These are phyloP conservation scores for Pachycephala philippinensis DNA, from an alignment of 2,113 vertebrate genomes.

Conservation along the genomic window DNA sequence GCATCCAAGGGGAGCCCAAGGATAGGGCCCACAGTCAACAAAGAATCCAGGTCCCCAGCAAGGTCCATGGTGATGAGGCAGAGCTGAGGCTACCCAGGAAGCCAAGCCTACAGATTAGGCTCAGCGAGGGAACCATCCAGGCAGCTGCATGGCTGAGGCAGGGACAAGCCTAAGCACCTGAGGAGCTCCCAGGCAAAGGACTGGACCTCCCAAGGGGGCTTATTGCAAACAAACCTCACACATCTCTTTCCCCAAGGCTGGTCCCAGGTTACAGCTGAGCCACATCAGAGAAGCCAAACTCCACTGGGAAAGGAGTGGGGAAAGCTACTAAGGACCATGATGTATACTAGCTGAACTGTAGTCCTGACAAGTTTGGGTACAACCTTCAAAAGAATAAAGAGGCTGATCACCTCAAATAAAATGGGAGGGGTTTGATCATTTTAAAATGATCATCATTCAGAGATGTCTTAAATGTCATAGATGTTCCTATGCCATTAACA, in stretches of 20 bases:
- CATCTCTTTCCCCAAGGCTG: neutral
- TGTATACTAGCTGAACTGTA: neutral
- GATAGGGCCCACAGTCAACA: neutral
- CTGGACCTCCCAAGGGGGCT: neutral
- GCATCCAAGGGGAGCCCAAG: neutral
- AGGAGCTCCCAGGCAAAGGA: neutral
- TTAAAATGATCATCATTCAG: neutral
- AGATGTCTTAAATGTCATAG: neutral
- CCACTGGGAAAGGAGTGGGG: neutral
- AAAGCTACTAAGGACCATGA: neutral
- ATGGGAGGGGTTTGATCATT: accelerated
- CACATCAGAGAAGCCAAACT: neutral
- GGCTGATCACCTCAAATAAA: neutral
- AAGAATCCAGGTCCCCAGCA: neutral
- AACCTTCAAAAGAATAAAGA: neutral
- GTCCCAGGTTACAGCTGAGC: neutral
- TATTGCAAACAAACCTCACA: neutral
- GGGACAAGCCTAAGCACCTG: neutral
- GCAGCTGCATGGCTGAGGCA: neutral
- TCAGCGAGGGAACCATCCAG: accelerated
- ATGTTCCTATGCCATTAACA: neutral
- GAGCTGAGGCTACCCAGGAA: neutral
- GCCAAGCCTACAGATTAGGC: accelerated
- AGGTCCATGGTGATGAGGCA: neutral
- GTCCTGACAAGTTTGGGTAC: neutral